Conservation (phyloP, 1,140 invertebrate species). For the Phymorhynchus buccinoides region DNA sequence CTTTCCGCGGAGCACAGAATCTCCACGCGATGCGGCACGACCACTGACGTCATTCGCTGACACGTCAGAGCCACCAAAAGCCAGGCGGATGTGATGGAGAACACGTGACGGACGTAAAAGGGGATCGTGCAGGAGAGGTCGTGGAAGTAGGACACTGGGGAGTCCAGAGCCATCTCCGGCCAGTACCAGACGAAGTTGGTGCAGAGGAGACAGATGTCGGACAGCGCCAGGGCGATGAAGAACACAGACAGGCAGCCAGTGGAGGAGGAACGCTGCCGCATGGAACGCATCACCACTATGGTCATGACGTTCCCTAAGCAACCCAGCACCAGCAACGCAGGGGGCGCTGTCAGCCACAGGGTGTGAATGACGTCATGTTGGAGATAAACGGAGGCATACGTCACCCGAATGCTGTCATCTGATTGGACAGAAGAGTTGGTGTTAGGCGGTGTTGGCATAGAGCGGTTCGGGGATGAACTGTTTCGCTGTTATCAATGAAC, state of each 20-base stretch:
- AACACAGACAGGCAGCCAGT: conserved; percentile 35
- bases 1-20: conserved; percentile 37
- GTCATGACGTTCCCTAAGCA: conserved; percentile 42
- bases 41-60: conserved; percentile 54
- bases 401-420: too few species aligned
- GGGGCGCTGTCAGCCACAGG: conserved; percentile 24
- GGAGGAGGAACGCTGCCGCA: too few species aligned
- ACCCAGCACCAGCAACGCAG: conserved; percentile 43
- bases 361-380: background rate
- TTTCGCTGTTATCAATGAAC: too few species aligned
- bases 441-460: too few species aligned
- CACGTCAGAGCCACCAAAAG: conserved; percentile 53
- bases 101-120: conserved; percentile 45
- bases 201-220: conserved; percentile 50
- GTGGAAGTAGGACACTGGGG: conserved; percentile 44
- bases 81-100: conserved; percentile 51
- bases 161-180: conserved; percentile 46
- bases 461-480: too few species aligned
- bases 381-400: too few species aligned
- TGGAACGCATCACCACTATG: conserved; percentile 38
- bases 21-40: conserved; percentile 51
- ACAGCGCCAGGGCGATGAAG: conserved; percentile 40
- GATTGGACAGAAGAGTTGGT: too few species aligned
- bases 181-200: conserved; percentile 53
- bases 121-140: conserved; percentile 47